Conservation (phyloP, 2,113 vertebrate genomes). For the Genyomyrus donnyi region DNA sequence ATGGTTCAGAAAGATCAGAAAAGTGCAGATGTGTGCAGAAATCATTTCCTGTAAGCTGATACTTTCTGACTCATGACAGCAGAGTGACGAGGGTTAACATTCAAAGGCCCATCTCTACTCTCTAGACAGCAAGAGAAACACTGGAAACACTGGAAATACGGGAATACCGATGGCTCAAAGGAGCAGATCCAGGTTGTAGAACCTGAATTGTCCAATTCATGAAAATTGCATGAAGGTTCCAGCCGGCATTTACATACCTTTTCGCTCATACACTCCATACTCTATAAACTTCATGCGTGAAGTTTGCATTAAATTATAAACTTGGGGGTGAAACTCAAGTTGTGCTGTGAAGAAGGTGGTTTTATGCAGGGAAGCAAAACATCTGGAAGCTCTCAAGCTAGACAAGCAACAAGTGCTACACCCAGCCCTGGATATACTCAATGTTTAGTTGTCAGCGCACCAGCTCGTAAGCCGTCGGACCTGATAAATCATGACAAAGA, state of each 20-base stretch:
- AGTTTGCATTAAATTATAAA: background rate
- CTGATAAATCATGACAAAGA: background rate
- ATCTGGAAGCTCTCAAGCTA: background rate
- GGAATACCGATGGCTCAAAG: background rate
- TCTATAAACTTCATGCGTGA: background rate
- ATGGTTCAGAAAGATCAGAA: background rate
- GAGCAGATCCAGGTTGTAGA: background rate
- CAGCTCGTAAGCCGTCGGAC: background rate
- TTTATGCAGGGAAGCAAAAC: background rate
- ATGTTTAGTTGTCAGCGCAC: background rate
- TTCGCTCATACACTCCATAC: background rate
- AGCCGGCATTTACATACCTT: background rate
- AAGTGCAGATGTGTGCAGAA: background rate
- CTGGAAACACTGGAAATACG: background rate
- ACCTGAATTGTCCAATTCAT: background rate
- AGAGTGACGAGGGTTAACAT: background rate
- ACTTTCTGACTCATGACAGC: background rate
- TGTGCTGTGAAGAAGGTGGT: background rate
- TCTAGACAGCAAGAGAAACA: background rate
- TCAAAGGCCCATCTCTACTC: background rate
- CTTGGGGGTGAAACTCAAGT: background rate
- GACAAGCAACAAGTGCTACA: background rate
- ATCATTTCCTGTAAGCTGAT: background rate
- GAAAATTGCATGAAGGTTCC: background rate
- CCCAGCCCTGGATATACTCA: background rate